Evolutionary conservation across 30 jellyfish, hydroid and myxozoan genomes (phyloP), one percentile per base, ranked within the genome.

Genomic region (Turritopsis dohrnii): DNA sequence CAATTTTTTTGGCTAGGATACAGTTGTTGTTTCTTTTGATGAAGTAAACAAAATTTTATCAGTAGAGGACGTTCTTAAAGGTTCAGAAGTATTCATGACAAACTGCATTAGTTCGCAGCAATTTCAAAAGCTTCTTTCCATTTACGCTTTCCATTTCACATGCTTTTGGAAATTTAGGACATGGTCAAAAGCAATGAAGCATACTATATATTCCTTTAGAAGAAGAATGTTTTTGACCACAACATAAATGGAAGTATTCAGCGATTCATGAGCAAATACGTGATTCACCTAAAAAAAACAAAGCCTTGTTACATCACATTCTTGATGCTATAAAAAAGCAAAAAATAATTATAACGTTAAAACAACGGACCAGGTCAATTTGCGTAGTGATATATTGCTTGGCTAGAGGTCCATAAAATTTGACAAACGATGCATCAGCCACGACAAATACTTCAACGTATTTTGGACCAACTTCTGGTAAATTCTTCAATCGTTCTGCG

Each of bases 371-470:
- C 30, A 69, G 28, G 16, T 23, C 8, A 23, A 69, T 69, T 27
- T n/a, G 8, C 19, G 77, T 69, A 27, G 9, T 9, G 0, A 69
- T 69, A 69, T 69, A 69, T 19, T 69, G 28, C 77, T 69, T 69
- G 9, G 77, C 30, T 0, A 9, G 9, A 19, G 28, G 9, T 69
- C 30, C 30, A 21, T 69, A 27, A 19, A n/a, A 27, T 69, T 69
- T 69, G 31, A 69, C 77, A 23, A 69, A n/a, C 77, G 77, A 69
- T 69, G 28, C 16, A 69, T 69, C 77, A 27, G 77, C 77, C 77
- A 69, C 77, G 9, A 69, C 22, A 23, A 69, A 69, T 23, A 69
- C 77, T 69, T 69, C 77, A n/a, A 69, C 77, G 77, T n/a, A 69
- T 1, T 69, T 69, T 27, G 77, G 77, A 7, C 16, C 30, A n/a